Evolutionary conservation across 2,888 invertebrate genomes (phyloP).

Genomic region (Xiphydria camelus): DNA sequence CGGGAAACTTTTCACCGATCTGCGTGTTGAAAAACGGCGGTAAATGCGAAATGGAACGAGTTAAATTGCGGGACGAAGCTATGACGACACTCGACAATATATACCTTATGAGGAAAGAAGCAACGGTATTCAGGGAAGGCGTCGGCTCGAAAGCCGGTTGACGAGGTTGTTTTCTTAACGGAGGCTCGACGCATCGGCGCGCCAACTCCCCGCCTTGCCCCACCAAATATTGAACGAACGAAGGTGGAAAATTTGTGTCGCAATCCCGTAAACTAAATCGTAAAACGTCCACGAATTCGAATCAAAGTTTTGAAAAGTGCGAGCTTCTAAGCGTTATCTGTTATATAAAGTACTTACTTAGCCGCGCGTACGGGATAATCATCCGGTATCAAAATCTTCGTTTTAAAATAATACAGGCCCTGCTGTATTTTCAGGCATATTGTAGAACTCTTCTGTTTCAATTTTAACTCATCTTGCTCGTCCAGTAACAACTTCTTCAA

Average conservation of each 20-base stretch:
- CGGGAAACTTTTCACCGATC: conserved; percentile 66
- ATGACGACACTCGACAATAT: no score
- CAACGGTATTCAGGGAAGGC: conserved; percentile 66
- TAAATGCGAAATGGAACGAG: no score
- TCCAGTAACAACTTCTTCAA: conserved; percentile 63
- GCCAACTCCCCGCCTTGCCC: conserved; percentile 72
- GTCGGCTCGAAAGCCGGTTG: conserved; percentile 64
- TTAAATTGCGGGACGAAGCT: background rate
- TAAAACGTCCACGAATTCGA: conserved; percentile 4
- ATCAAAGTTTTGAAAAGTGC: conserved; percentile 21
- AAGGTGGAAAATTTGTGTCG: conserved; percentile 69
- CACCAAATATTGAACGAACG: conserved; percentile 65
- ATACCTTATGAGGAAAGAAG: conserved; percentile 63
- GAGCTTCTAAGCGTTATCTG: background rate
- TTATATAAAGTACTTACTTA: conserved; percentile 58
- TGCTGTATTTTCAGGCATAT: conserved; percentile 64
- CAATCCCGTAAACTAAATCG: conserved; percentile 62
- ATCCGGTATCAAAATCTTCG: conserved; percentile 66
- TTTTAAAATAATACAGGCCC: conserved; percentile 65
- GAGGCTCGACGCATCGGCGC: conserved; percentile 71
- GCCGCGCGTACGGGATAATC: conserved; percentile 65
- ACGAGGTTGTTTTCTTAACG: conserved; percentile 62
- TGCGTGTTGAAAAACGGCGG: no score
- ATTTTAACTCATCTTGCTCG: conserved; percentile 64
- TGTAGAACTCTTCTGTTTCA: conserved; percentile 69